Evolutionary conservation across 2,888 invertebrate genomes (phyloP), one percentile per base, ranked within the genome.

Genomic region (Lordiphosa andalusiaca): DNA sequence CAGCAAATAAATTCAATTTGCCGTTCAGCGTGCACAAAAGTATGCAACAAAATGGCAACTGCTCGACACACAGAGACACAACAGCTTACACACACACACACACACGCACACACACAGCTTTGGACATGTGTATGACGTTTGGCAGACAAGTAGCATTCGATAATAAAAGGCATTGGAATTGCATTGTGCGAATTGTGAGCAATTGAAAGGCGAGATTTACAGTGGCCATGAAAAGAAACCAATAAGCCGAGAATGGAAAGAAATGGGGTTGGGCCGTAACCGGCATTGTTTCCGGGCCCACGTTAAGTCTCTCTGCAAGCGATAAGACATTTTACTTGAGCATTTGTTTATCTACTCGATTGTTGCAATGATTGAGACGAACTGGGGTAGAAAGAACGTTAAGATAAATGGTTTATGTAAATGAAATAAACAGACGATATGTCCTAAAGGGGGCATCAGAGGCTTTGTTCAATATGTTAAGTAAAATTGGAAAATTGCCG

Each of bases 1-100:
- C 66, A 71, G 76, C 71, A 71, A 67, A 83, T 85, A 83, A 78
- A 80, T 85, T 85, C 81, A 85, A 80, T 80, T 80, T 80, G 53
- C 64, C 68, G 57, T 65, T 52, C 59, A 73, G 74, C 65, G 56
- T 74, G 73, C 84, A 73, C 67, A 75, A 67, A 75, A 83, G 66
- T 85, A 76, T 80, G 81, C 71, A 71, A 85, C 81, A 81, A 67
- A 84, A 77, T 71, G 59, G 57, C 61, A 52, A 52, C 81, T 73
- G 25, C 42, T 53, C 54, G 44, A 47, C 40, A 54, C 57, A 37
- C 35, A 46, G 39, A 37, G 39, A 37, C 21, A 39, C 23, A 30
- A 30, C 30, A 30, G 3, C 30, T 30, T 10, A 36, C 50, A 19
- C 19, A 19, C 19, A 19, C 4, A 16, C 16, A 16, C 16, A 56